These are phyloP conservation scores for Pentalonia nigronervosa DNA, from an alignment of 1,140 invertebrate genomes.

Conservation along the genomic window DNA sequence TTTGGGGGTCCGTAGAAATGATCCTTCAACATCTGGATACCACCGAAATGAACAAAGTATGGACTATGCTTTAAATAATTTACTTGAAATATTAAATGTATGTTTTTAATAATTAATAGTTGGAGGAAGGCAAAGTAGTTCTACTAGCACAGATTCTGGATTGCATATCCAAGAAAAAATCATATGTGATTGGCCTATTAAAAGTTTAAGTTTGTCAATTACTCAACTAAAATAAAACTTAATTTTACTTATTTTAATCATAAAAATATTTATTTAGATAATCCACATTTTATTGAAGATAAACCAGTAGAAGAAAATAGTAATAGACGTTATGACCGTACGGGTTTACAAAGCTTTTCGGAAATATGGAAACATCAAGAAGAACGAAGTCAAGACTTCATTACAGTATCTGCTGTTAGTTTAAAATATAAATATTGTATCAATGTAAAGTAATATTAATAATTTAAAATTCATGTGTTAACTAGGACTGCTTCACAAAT, in stretches of 20 bases:
- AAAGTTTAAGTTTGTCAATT: conserved; percentile 24
- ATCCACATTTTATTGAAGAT: conserved; percentile 46
- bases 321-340: conserved; percentile 23
- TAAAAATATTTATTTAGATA: conserved; percentile 6
- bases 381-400: conserved; percentile 37
- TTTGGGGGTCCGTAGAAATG: conserved; percentile 62
- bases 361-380: conserved; percentile 55
- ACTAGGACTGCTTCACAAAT: conserved; percentile 48
- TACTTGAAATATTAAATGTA: conserved; percentile 72
- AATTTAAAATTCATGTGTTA: background rate
- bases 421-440: conserved; percentile 14
- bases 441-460: background rate
- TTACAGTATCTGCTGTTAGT: conserved; percentile 50
- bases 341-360: conserved; percentile 25
- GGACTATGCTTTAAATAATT: conserved; percentile 63
- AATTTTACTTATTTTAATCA: background rate
- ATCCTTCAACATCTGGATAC: conserved; percentile 65
- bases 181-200: conserved; percentile 27
- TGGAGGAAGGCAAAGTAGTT: conserved; percentile 44
- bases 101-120: conserved; percentile 64
- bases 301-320: background rate
- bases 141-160: conserved; percentile 51
- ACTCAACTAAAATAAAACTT: background rate
- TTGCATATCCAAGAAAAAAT: conserved; percentile 57
- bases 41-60: conserved; percentile 68